Evolutionary conservation across 1,140 invertebrate genomes (phyloP), one percentile per base, ranked within the genome.

Genomic region (Spodoptera frugiperda): DNA sequence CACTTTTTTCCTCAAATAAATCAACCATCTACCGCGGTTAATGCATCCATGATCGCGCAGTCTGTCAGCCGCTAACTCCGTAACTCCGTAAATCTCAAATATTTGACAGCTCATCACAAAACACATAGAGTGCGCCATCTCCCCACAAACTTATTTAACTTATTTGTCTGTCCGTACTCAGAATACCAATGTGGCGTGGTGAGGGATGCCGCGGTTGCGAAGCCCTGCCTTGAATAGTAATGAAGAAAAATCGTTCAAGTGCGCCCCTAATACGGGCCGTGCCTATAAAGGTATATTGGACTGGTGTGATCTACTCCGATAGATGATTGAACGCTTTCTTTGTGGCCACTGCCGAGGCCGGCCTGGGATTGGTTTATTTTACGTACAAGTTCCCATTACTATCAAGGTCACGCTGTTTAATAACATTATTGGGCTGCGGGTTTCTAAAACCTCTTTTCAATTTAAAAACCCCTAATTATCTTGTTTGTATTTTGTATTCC

Each of bases 91-190:
- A 17, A 49, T 33, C 39, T 55, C 53, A 72, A 55, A 72, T 55
- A 55, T 67, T 39, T 72, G 68, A 72, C 68, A 46, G 68, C 53
- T 72, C 53, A 72, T 72, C 68, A 33, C 51, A 72, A 57, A 46
- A 33, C 53, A 72, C 53, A 72, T 72, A 46, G 53, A 72, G 39
- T 72, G 30, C 33, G 51, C 53, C 68, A 72, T 67, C 63, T 48
- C 14, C 63, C 15, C 25, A 15, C 15, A 57, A 72, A 72, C 53
- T 72, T 72, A 71, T 71, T 71, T 71, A 71, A 71, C 51, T 71
- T 71, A 72, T 72, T 72, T 72, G 68, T 72, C 68, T 55, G 39
- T 17, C 44, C 53, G 51, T n/a, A 10, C 17, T 5, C 11, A 30
- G 68, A 57, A 72, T 72, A 57, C 51, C 33, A 46, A 57, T 57